Evolutionary conservation across 2,797 vertebrate genomes (phyloP).

Genomic region (Argentina silus): DNA sequence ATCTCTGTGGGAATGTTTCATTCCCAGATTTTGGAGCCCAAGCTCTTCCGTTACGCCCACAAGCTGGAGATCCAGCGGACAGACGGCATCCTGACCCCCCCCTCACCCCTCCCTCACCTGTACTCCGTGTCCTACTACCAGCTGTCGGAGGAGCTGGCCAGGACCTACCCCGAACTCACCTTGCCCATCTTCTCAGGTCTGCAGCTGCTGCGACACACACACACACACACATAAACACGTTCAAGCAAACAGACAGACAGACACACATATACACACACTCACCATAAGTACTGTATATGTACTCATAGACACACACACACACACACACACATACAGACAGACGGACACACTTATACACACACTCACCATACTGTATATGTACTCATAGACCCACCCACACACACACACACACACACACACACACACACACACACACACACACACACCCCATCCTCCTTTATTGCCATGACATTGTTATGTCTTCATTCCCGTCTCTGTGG

Average conservation of each 20-base stretch:
- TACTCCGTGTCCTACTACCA: slow-evolving; percentile 98
- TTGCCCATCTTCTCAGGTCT: slow-evolving; percentile 97
- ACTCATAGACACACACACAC: not conserved
- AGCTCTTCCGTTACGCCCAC: slow-evolving; percentile 98
- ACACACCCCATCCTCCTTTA: not conserved
- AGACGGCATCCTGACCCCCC: slow-evolving; percentile 91
- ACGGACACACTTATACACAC: not conserved
- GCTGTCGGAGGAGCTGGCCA: slow-evolving; percentile 94
- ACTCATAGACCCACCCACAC: not conserved
- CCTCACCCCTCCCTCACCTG: slow-evolving; percentile 92
- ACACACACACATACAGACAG: not conserved
- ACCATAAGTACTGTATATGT: too few relatives aligned
- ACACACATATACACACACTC: not conserved
- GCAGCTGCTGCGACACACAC: not conserved
- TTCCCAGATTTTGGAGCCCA: slow-evolving; percentile 93
- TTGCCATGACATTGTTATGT: too few relatives aligned
- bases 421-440: not conserved
- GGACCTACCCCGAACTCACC: slow-evolving; percentile 96
- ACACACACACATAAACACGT: not conserved
- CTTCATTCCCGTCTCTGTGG: not conserved
- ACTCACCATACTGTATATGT: not conserved
- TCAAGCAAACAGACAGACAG: not conserved
- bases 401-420: not conserved
- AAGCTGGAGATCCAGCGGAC: slow-evolving; percentile 94
- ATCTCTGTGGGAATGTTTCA: not conserved